Base-by-base conservation (phyloP, 2,888 invertebrate genomes). In the Erebia aethiops region DNA sequence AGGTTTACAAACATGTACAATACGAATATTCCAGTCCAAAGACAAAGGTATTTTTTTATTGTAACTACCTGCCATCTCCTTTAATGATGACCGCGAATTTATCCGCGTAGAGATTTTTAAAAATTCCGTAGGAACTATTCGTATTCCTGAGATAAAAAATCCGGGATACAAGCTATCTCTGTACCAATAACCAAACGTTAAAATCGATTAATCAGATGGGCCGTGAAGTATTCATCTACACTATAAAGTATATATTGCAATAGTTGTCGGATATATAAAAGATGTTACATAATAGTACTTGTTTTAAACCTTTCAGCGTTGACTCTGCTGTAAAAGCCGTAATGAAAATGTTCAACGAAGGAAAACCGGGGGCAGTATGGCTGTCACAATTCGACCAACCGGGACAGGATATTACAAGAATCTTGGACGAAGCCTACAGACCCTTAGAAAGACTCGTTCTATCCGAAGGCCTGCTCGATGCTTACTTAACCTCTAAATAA, bases 281-380 rank as follows among this genome's bases (percentile, higher is more conserved):
- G 11, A 43, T 7, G 35, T 35, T 7, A 35, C 7, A 35, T 26
- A 21, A 26, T 35, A 35, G 5, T 35, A 43, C 43, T 43, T 43
- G 5, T 11, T 43, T 43, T 43, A 43, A 51, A 51, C 8, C 14
- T 51, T 78, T 49, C 75, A 79, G 78, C 16, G 70, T 77, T 11
- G 74, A 76, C 14, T 74, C 77, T 13, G 77, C 75, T 0, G 76
- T 75, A 8, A 67, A 65, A n/a, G 78, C 72, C 10, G 51, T 75
- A 4, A 7, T 80, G 8, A 71, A 71, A 49, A 77, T 78, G 75
- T 77, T 71, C 70, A 70, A 71, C 57, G 73, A 74, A n/a, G 79
- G 78, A 9, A 57, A 51, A 0, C 71, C 72, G n/a, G 79, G 79
- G 2, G 77, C 77, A 0, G 72, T 75, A 11, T 78, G 77, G 78